Percentiles rank a stretch among this genome's conserved stretches.
Conservation (phyloP, 35 echinoderm and acorn worm species). For the Patiria miniata region DNA sequence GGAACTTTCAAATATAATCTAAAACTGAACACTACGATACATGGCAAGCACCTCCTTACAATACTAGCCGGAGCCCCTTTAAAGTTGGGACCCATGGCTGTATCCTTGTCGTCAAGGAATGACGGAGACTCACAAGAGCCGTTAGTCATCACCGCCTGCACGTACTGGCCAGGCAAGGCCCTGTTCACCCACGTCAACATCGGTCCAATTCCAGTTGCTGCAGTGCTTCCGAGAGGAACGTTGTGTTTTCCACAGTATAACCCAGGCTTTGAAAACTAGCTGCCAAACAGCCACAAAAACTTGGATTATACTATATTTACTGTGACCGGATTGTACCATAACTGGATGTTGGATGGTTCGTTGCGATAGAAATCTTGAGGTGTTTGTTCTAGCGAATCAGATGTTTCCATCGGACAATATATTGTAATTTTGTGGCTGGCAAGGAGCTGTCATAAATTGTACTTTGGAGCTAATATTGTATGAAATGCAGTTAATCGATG, state of each 20-base stretch:
- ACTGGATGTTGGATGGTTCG: not conserved
- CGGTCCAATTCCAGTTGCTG: not conserved
- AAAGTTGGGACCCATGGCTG: not conserved
- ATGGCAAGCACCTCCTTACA: too few relatives aligned
- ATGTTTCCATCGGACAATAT: not conserved
- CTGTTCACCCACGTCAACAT: not conserved
- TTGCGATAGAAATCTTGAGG: not conserved
- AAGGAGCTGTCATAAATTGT: not conserved
- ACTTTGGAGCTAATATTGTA: not conserved
- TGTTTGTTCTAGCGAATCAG: not conserved
- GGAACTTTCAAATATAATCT: too few relatives aligned
- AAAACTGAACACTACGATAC: too few relatives aligned
- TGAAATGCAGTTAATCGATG: conserved; percentile 5
- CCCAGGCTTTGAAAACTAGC: too few relatives aligned
- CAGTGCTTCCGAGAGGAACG: not conserved
- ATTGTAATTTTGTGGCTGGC: not conserved
- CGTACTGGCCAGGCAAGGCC: too few relatives aligned
- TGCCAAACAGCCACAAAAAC: not conserved
- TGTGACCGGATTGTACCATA: not conserved
- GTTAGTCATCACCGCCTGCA: conserved; percentile 7
- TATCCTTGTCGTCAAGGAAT: not conserved
- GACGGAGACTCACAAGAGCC: not conserved
- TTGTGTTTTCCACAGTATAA: too few relatives aligned
- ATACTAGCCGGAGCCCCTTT: not conserved
- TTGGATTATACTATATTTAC: not conserved